These are phyloP conservation scores for Anguilla japonica DNA, from an alignment of 2,113 vertebrate species.

Conservation along the genomic window DNA sequence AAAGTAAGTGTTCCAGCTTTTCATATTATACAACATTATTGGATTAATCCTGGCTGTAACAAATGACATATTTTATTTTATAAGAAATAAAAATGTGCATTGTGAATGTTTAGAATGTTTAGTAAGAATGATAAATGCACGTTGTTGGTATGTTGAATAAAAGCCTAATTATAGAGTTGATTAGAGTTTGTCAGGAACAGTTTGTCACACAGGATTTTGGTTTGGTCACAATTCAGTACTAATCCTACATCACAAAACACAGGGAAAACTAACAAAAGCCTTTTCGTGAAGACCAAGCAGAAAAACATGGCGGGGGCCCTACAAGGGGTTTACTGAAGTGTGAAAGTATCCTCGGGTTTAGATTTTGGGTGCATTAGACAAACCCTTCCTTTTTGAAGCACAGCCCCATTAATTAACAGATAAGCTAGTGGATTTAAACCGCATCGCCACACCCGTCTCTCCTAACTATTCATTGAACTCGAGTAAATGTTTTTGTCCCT, in stretches of 20 bases:
- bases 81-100: no score
- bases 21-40: background rate
- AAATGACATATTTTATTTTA: background rate
- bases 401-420: background rate
- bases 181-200: background rate
- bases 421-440: background rate
- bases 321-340: background rate
- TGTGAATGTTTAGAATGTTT: no score
- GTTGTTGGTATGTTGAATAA: background rate
- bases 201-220: background rate
- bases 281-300: background rate
- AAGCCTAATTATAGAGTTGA: background rate
- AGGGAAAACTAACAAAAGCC: background rate
- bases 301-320: background rate
- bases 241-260: background rate
- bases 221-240: background rate
- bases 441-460: background rate
- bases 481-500: background rate
- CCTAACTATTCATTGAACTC: background rate
- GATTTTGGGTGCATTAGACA: background rate
- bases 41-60: background rate
- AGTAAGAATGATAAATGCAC: no score
- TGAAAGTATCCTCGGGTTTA: slow-evolving; percentile 2
- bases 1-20: background rate
- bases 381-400: background rate